Base-by-base conservation (phyloP, 1,140 invertebrate genomes). In the Aricia agestis region DNA sequence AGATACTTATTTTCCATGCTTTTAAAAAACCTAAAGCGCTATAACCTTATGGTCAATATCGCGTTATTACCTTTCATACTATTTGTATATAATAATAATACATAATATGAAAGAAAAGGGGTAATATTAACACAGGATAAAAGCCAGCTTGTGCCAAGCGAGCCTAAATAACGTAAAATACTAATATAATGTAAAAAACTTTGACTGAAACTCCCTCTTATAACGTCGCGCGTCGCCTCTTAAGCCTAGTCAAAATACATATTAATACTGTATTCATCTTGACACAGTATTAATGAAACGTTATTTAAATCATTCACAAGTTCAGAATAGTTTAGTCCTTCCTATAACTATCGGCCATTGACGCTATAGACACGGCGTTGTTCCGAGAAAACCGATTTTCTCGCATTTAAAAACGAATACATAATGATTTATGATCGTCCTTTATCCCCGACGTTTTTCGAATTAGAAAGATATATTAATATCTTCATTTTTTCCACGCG, bases 391-490 rank as follows among this genome's bases (percentile, higher is more conserved):
- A 81, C 78, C 81, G 70, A 68, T 82, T 78, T 81, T 69, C 76
- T 85, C 82, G 83, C 84, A 83, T 74, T 69, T 66, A 71, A 66
- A 69, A 57, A 72, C 66, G 69, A 74, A 67, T 69, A 74, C 68
- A 79, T 74, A 78, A 83, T 83, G 80, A 82, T 83, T 83, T 83
- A 82, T 78, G 78, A 78, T 74, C 74, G 69, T 77, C 86, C 80
- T 91, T 89, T 91, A 89, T 91, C 81, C 84, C 79, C 82, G 89
- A 87, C 87, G 86, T 90, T 89, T 91, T 91, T 89, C 86, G 84
- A 88, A 90, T 91, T 90, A 90, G 87, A 89, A 89, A 89, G 89
- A 91, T 90, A 90, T 89, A 90, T 89, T 91, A 90, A 91, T 91
- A 90, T 91, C 89, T 91, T 89, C 78, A 90, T 91, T 91, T 90